These are phyloP conservation scores for Gnathonemus echidnorhynchus DNA, from an alignment of 2,113 vertebrate species.

Conservation along the genomic window DNA sequence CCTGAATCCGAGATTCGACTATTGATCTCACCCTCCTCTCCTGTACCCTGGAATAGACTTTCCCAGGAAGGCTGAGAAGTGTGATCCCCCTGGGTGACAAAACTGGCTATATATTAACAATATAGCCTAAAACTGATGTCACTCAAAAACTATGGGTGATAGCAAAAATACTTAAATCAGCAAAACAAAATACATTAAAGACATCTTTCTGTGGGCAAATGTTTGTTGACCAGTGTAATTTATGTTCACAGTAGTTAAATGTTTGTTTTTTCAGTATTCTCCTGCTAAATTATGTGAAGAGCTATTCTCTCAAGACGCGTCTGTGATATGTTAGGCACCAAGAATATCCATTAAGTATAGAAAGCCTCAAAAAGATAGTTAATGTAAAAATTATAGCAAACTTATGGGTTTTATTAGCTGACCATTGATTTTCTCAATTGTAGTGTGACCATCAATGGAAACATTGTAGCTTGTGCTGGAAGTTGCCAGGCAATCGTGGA, in stretches of 20 bases:
- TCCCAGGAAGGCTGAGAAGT: no score
- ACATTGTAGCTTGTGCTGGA: conserved; percentile 43
- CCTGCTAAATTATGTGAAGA: background rate
- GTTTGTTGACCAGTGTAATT: background rate
- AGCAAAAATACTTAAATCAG: background rate
- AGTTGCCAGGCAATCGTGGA: conserved; percentile 56
- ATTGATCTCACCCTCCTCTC: no score
- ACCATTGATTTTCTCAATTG: conserved; percentile 1
- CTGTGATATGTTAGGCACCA: background rate
- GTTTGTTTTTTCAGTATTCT: background rate
- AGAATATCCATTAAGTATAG: background rate
- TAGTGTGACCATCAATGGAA: conserved; percentile 51
- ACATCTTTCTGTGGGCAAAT: background rate
- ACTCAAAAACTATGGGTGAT: background rate
- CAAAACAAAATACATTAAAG: background rate
- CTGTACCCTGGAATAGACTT: no score
- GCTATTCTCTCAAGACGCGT: background rate
- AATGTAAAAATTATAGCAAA: background rate
- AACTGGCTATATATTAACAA: background rate
- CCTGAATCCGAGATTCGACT: no score
- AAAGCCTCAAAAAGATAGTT: background rate
- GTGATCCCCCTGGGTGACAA: no score
- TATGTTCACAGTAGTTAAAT: background rate
- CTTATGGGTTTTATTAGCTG: background rate
- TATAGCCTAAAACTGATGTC: background rate